Evolutionary conservation across 2,797 vertebrate genomes (phyloP).

Genomic region (Prionace glauca): DNA sequence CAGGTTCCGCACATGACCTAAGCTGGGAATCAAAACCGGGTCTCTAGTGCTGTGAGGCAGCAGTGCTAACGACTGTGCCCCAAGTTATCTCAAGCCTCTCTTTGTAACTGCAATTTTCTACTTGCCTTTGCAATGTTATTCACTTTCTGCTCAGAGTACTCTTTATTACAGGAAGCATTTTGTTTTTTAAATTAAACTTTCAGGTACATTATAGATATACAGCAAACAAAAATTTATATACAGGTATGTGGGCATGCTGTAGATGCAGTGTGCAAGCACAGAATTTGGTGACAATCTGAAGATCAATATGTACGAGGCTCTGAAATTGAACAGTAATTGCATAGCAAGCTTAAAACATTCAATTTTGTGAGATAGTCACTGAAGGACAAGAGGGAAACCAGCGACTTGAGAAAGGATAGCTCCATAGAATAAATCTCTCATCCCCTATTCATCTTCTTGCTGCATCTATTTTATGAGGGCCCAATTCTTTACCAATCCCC

Average conservation of each 20-base stretch:
- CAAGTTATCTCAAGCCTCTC: neutral
- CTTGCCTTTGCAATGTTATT: neutral
- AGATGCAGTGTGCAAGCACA: neutral
- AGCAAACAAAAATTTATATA: neutral
- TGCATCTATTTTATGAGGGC: neutral
- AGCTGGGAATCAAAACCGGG: too few species aligned
- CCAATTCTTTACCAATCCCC: neutral
- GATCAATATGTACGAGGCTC: neutral
- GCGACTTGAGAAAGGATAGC: neutral
- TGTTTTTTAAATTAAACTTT: neutral
- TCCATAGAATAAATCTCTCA: neutral
- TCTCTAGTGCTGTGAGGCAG: too few species aligned
- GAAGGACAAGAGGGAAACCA: constrained; percentile 13
- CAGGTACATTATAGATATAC: neutral
- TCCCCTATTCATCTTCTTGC: neutral
- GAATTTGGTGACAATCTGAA: too few species aligned
- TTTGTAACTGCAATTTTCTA: neutral
- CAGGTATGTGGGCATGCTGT: neutral
- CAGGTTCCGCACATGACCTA: too few species aligned
- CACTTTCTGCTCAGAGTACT: neutral
- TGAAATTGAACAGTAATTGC: neutral
- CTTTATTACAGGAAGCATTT: neutral
- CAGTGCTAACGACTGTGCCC: too few species aligned
- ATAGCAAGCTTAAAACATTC: neutral
- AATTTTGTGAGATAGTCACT: neutral